phyloP scores from a whole-genome alignment of 2,113 vertebrate species.

The Sceloporus tristichus region DNA sequence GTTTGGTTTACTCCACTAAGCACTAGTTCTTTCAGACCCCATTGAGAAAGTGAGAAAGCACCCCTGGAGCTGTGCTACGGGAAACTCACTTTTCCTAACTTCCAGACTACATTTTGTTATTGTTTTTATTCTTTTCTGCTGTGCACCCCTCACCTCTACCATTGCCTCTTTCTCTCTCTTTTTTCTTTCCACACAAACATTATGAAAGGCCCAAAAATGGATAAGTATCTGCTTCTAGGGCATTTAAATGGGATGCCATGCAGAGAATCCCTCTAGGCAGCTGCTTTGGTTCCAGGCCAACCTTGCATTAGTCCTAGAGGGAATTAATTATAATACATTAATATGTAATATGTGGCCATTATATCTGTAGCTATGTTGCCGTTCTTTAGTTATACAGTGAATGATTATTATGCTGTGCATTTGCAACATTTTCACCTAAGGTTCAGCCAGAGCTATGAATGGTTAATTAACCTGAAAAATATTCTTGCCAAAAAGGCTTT shows the following conservation, averaged over 20 bases:
- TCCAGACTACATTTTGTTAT: conserved; percentile 56
- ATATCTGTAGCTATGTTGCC: conserved; percentile 34
- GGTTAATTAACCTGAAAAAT: conserved; percentile 28
- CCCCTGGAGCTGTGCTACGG: conserved; percentile 68
- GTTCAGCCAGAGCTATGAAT: background rate
- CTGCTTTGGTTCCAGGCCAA: conserved; percentile 75
- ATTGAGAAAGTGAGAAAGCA: conserved; percentile 69
- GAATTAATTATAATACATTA: conserved; percentile 78
- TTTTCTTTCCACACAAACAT: conserved; percentile 66
- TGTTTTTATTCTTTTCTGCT: conserved; percentile 65
- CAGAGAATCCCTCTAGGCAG: conserved; percentile 73
- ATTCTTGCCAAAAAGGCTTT: background rate
- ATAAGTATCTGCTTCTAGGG: conserved; percentile 70
- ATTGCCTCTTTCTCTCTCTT: conserved; percentile 58
- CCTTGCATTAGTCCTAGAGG: conserved; percentile 60
- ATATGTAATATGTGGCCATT: conserved; percentile 48
- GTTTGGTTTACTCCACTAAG: conserved; percentile 60
- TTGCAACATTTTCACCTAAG: conserved; percentile 34
- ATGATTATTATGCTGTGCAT: conserved; percentile 33
- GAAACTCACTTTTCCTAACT: conserved; percentile 62
- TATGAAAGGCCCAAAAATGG: conserved; percentile 73
- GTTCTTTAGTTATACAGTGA: conserved; percentile 36
- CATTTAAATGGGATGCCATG: conserved; percentile 67
- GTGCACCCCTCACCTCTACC: conserved; percentile 43
- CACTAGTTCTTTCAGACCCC: conserved; percentile 31